Percentiles rank a stretch among this genome's conserved stretches.
Evolutionary conservation across 2,888 invertebrate species (phyloP).

Genomic region (Rhaphigaster nebulosa): DNA sequence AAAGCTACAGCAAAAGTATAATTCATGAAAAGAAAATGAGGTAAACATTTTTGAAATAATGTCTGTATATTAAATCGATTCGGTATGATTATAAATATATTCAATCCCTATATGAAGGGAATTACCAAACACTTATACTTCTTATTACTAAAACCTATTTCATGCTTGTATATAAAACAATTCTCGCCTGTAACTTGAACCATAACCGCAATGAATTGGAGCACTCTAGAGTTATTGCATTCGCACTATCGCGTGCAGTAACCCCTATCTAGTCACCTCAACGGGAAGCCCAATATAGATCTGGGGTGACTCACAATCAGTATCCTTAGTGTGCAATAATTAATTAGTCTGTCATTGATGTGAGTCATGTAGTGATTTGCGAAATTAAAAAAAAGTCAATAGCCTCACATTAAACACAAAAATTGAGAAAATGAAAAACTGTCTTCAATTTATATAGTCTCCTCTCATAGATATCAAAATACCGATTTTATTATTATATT

Average conservation of each 20-base stretch:
- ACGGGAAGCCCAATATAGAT: slow-evolving; percentile 41
- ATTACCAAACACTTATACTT: too few species aligned
- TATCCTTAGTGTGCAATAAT: background rate
- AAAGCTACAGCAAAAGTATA: too few species aligned
- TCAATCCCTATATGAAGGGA: too few species aligned
- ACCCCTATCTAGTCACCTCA: background rate
- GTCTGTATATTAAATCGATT: too few species aligned
- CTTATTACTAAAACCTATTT: too few species aligned
- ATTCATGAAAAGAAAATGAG: too few species aligned
- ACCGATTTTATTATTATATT: too few species aligned
- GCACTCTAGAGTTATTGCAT: background rate
- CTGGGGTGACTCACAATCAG: slow-evolving; percentile 33
- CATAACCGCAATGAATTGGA: background rate
- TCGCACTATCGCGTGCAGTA: slow-evolving; percentile 33
- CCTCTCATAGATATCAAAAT: too few species aligned
- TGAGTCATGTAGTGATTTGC: background rate
- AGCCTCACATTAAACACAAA: background rate
- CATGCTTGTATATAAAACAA: too few species aligned
- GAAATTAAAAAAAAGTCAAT: background rate
- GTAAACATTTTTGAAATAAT: too few species aligned
- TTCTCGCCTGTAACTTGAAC: too few species aligned
- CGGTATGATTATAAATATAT: too few species aligned
- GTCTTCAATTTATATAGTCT: background rate
- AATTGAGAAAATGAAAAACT: background rate
- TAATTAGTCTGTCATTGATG: background rate